Evolutionary conservation across 1,140 invertebrate species (phyloP), one percentile per base, ranked within the genome.

Genomic region (Diabrotica undecimpunctata): DNA sequence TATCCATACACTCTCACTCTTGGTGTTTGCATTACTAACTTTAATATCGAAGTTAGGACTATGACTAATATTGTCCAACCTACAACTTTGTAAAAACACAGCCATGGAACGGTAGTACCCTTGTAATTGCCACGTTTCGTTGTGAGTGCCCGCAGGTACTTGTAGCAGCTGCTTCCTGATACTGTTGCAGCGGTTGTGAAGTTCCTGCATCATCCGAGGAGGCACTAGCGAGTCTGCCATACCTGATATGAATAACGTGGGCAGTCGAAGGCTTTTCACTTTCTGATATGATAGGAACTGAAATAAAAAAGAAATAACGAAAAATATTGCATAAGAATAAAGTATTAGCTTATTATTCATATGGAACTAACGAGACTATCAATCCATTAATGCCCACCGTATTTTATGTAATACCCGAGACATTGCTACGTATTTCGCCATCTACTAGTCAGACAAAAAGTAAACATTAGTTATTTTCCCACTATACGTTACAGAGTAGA

Each of bases 141-240:
- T 95, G 75, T 96, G 94, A 0, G 90, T 90, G 0, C 92, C 92
- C 12, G 86, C 84, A 14, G 84, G 83, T 78, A 95, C 83, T 71
- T 87, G 84, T 11, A 90, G 76, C 39, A 94, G 76, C 66, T 88
- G 85, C 79, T 95, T 94, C 63, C 82, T 81, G 5, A 83, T 74
- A 68, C 90, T 89, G 54, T 81, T 83, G 73, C 91, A 94, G 55
- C 83, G 79, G 53, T 83, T 81, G 72, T 90, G 90, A 61, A 97
- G 82, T 62, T 89, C 84, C 66, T 84, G 81, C 86, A 95, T 95
- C 94, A 97, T 97, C 54, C 79, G 73, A 6, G 90, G 87, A 52
- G 94, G 94, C 39, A 97, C 94, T 57, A 97, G 79, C 35, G 86
- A 86, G 80, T 97, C 95, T 25, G 87, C 86, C 64, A 91, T 81